phyloP scores from a whole-genome alignment of 2,797 vertebrate species.

The Chelmon rostratus region DNA sequence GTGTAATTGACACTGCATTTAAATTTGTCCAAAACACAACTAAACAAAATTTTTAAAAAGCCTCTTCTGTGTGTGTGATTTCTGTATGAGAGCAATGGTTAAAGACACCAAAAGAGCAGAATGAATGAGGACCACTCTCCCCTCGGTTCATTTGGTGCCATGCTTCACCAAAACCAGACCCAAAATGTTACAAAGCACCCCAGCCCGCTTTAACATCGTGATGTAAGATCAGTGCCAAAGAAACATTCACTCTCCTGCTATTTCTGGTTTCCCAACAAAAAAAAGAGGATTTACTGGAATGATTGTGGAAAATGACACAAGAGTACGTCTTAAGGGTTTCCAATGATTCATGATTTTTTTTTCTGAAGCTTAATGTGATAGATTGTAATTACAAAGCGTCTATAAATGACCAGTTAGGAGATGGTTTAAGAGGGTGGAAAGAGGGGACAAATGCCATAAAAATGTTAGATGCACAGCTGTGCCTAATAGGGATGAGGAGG shows the following conservation, averaged over 20 bases:
- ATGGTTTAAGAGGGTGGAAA: slow-evolving; percentile 48
- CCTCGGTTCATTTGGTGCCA: slow-evolving; percentile 39
- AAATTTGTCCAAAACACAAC: slow-evolving; percentile 10
- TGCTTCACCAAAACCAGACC: slow-evolving; percentile 52
- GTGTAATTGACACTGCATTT: slow-evolving; percentile 5
- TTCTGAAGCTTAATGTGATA: slow-evolving; percentile 49
- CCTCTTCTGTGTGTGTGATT: slow-evolving; percentile 6
- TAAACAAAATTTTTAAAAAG: not conserved
- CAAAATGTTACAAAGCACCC: slow-evolving; percentile 64
- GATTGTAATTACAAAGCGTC: slow-evolving; percentile 59
- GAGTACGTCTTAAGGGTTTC: slow-evolving; percentile 56
- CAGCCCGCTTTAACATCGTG: slow-evolving; percentile 56
- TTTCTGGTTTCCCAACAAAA: slow-evolving; percentile 68
- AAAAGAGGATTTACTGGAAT: slow-evolving; percentile 66
- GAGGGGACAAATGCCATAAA: slow-evolving; percentile 26
- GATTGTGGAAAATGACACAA: slow-evolving; percentile 72
- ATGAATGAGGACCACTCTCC: slow-evolving; percentile 48
- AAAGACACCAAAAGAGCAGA: slow-evolving; percentile 39
- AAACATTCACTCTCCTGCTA: slow-evolving; percentile 67
- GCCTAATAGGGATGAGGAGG: not conserved
- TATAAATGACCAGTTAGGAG: slow-evolving; percentile 42
- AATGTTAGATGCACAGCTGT: slow-evolving; percentile 32
- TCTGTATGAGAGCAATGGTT: slow-evolving; percentile 24
- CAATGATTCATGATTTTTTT: slow-evolving; percentile 67
- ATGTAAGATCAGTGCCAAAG: slow-evolving; percentile 57